Base-by-base conservation (phyloP, 2,888 invertebrate species). In the Actias luna region DNA sequence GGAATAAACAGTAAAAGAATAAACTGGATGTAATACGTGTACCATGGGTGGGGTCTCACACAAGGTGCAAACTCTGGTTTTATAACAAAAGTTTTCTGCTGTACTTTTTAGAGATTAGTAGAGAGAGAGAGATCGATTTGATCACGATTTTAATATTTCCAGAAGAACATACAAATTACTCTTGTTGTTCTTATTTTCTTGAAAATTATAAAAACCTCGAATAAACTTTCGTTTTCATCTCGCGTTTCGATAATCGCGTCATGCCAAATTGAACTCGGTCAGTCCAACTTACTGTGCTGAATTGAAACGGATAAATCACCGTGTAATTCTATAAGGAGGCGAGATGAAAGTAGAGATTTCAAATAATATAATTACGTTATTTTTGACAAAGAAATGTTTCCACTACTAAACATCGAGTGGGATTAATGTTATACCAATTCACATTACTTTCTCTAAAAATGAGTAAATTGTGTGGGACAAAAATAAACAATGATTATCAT, bases 261-360 rank as follows among this genome's bases (percentile, higher is more conserved):
- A 74, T 77, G 75, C 68, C 73, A 72, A 81, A 79, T 82, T 72
- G 72, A 67, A 69, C 76, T 68, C 76, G 80, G 82, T 82, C 79
- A 80, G 77, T 69, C 67, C 60, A 66, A 74, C 69, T 75, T 75
- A 80, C 70, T 76, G 70, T 79, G 69, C 79, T 83, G 80, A 69
- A 78, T 82, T 79, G 78, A 80, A 82, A 77, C 75, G 70, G 78
- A 82, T 81, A 85, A 83, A 72, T 66, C 68, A 72, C 81, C 85
- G 74, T 85, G 80, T 85, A 85, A 89, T 88, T 84, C 72, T 78
- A 79, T 82, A 77, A 85, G 80, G 70, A 74, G 72, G 76, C 67
- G 71, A 76, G 78, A 85, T 79, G 84, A 87, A 88, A 87, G 86
- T 84, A 70, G 67, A 67, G 62, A 73, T 77, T 73, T 69, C 63